A percentile compares a stretch with the other conserved stretches of the same genome.
phyloP scores from a whole-genome alignment of 1,140 invertebrate genomes.

The Eriocheir sinensis region DNA sequence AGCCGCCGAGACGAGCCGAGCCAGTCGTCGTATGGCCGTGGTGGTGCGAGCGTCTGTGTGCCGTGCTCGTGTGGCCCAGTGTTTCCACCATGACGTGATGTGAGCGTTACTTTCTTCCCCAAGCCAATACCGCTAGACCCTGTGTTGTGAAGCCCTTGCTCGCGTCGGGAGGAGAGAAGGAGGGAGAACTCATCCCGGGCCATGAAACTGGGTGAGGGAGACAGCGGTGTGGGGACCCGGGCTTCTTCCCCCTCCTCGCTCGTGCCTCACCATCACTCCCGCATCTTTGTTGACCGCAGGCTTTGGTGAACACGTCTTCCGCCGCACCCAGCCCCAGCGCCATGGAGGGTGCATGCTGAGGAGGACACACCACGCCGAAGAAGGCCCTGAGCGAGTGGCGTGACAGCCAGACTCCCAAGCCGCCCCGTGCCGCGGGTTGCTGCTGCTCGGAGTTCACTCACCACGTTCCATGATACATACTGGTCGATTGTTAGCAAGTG shows the following conservation, averaged over 20 bases:
- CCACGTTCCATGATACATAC: slow-evolving; percentile 52
- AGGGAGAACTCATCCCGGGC: not conserved
- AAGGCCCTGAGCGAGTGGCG: not conserved
- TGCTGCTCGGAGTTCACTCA: not conserved
- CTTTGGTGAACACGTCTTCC: slow-evolving; percentile 48
- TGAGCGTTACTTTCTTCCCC: slow-evolving; percentile 43
- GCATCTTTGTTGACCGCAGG: slow-evolving; percentile 10
- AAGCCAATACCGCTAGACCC: not conserved
- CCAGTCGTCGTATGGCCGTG: slow-evolving; percentile 39
- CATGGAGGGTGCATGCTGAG: not conserved
- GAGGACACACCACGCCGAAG: not conserved
- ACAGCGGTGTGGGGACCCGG: slow-evolving; percentile 59
- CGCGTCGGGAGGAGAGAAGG: not conserved
- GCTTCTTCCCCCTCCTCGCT: slow-evolving; percentile 1
- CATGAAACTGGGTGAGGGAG: slow-evolving; percentile 56
- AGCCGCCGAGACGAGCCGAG: not conserved
- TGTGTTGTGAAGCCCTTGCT: slow-evolving; percentile 44
- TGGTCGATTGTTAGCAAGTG: slow-evolving; percentile 55
- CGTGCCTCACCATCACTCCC: not conserved
- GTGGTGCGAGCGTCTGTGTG: not conserved
- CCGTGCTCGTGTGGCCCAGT: slow-evolving; percentile 51
- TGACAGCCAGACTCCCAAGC: not conserved
- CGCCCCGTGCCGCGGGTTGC: not conserved
- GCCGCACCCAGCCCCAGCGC: not conserved
- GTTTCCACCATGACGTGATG: slow-evolving; percentile 69